A percentile compares a stretch with the other conserved stretches of the same genome.
Evolutionary conservation across 2,113 vertebrate genomes (phyloP).

Genomic region (Melanocharis versteri): DNA sequence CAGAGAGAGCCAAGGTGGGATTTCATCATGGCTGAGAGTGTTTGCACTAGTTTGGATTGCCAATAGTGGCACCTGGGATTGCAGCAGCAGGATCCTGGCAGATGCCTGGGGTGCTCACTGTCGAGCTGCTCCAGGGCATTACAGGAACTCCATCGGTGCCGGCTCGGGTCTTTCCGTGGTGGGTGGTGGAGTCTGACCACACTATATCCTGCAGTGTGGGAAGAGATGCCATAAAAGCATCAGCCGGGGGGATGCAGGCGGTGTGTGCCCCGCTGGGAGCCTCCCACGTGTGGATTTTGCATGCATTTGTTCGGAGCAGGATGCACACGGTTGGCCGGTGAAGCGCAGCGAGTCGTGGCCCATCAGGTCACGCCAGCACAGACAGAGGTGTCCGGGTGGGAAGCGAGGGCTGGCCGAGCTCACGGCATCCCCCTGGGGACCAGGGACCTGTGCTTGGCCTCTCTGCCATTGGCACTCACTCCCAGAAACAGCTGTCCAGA

Average conservation of each 20-base stretch:
- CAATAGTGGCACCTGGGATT: fast-evolving
- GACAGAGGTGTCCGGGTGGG: fast-evolving
- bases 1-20: not conserved
- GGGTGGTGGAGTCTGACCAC: not conserved
- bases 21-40: fast-evolving
- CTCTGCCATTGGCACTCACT: constrained; percentile 32
- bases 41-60: not conserved
- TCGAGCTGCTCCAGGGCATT: fast-evolving
- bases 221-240: not conserved
- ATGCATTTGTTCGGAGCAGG: not conserved
- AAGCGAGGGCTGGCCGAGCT: not conserved
- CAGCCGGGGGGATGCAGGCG: fast-evolving
- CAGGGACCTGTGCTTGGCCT: not conserved
- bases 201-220: fast-evolving
- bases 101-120: not conserved
- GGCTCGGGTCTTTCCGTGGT: fast-evolving
- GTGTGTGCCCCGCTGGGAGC: not conserved
- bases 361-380: not conserved
- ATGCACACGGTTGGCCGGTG: not conserved
- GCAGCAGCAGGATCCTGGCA: not conserved
- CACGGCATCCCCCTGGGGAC: not conserved
- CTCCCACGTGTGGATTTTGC: not conserved
- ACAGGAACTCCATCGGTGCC: fast-evolving
- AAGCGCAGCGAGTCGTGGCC: not conserved
- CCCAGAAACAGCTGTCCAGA: constrained; percentile 77